Percentiles rank a stretch among this genome's conserved stretches.
Conservation (phyloP, 2,113 vertebrate species). For the Phainopepla nitens region DNA sequence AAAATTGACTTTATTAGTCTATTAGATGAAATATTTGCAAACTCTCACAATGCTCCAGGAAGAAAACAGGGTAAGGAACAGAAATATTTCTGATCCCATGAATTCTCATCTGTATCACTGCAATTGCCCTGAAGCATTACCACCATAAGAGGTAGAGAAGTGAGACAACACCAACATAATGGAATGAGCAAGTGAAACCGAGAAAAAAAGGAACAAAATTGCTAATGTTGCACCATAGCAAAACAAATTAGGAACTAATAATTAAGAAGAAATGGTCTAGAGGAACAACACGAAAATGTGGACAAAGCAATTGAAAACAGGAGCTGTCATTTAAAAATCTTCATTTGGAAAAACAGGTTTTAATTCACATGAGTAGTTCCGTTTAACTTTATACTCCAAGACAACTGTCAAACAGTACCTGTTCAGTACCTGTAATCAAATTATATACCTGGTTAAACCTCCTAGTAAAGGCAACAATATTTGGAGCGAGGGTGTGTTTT, state of each 20-base stretch:
- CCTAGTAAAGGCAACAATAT: conserved; percentile 92
- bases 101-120: background rate
- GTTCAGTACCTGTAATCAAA: background rate
- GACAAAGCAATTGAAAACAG: background rate
- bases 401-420: background rate
- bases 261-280: background rate
- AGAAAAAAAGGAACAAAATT: background rate
- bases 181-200: background rate
- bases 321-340: background rate
- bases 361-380: background rate
- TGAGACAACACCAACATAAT: background rate
- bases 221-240: background rate
- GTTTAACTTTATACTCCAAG: background rate
- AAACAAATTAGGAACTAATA: background rate
- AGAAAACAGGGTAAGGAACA: background rate
- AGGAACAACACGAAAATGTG: background rate
- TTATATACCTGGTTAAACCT: conserved; percentile 90
- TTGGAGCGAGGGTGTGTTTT: conserved; percentile 89
- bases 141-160: background rate
- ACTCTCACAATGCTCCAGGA: background rate
- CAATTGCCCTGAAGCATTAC: background rate
- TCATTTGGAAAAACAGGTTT: background rate
- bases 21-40: background rate
- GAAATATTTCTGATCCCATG: background rate
- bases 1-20: background rate